Base-by-base conservation (phyloP, 2,113 vertebrate species). In the Cairina moschata region DNA sequence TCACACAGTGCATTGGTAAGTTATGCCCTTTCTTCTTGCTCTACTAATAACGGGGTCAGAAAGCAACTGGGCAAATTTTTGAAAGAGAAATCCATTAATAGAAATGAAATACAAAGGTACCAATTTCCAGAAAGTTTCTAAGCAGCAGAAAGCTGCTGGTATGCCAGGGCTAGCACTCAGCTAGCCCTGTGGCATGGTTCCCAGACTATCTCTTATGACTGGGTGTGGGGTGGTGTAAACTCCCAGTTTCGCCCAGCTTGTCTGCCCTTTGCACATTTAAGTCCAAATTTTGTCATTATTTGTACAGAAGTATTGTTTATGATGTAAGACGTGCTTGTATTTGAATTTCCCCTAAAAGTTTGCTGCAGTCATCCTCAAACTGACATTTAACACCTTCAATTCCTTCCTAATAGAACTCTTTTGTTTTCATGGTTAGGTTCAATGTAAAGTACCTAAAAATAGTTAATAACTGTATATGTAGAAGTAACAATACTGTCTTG, bases 191-290 rank as follows among this genome's bases (percentile, higher is more conserved):
- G 52, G 79, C 25, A 17, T 55, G 3, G 20, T 46, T n/a, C 29
- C 15, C 77, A 26, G 11, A 3, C 16, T 32, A 62, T 18, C 34
- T 22, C 5, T 31, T 16, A 0, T 0, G 0, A 26, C 29, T n/a
- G 44, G 29, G 11, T 66, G 38, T 26, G 69, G 26, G 22, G 44
- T 28, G 12, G 8, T 20, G 4, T 25, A 18, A 80, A 29, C 58
- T 31, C 23, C n/a, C 3, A 0, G 7, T 62, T 83, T 78, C 15
- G 44, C 23, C 8, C 31, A 40, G 10, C 46, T 73, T 76, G 20
- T 73, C 84, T 89, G 14, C 17, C 18, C 22, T 69, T 54, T 42
- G 68, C 28, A 81, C 4, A 4, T 25, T 42, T 42, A 48, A 63
- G 8, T 91, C 67, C 18, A 65, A 5, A 1, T 66, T 56, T 82